Evolutionary conservation across 2,113 vertebrate species (phyloP), one percentile per base, ranked within the genome.

Genomic region (Dasyprocta punctata): DNA sequence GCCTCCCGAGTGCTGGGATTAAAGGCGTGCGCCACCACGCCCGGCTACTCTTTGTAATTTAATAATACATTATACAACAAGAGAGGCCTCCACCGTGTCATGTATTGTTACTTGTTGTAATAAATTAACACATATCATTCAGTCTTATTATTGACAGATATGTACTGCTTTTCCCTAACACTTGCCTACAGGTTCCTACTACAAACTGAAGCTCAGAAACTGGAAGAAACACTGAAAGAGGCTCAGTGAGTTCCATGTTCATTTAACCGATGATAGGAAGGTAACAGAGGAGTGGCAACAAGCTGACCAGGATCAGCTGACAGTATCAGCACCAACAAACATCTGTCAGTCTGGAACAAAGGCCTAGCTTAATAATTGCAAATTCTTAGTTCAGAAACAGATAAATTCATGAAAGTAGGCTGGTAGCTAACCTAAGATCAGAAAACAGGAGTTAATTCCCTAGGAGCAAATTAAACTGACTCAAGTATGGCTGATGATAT

Each of bases 121-220:
- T 80, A 83, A 92, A 67, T 69, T 38, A 77, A 60, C 26, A 3
- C 13, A 24, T 52, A 30, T 2, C 14, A 65, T 85, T 75, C 1
- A 0, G 4, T 52, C 58, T 88, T 71, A 69, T 85, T 63, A 93
- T 20, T 88, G 36, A 86, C 49, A 19, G 8, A 0, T 61, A 11
- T 61, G 58, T 54, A 86, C 41, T 86, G 89, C 47, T 95, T 87
- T 94, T 80, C 9, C 65, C 44, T 90, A 75, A 85, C 94, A 89
- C 28, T 88, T 65, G 10, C 52, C 63, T 86, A 44, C 33, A 77
- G 17, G 2, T 56, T 85, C 69, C 61, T 93, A 30, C 86, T 78
- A 63, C 26, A 94, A 97, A 94, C 36, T 85, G 24, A 10, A 52
- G 41, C 71, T 13, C 13, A 87, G 44, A 78, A 54, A 81, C 38